Evolutionary conservation across 2,888 invertebrate species (phyloP), one percentile per base, ranked within the genome.

Genomic region (Scaptomyza caliginosa): DNA sequence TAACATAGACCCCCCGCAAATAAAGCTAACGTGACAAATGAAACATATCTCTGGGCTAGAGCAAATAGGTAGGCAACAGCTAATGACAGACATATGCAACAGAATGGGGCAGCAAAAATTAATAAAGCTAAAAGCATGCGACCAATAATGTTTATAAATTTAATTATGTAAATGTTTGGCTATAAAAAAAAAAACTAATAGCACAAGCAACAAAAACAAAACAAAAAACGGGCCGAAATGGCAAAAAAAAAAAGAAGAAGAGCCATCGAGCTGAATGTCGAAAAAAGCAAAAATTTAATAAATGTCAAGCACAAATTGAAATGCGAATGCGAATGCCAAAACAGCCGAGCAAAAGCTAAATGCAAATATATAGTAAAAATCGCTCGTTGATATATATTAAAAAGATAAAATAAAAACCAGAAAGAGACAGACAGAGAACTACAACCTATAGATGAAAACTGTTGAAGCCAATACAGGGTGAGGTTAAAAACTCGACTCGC

Each of bases 261-360:
- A 16, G 21, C 32, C 6, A 13, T 2, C 21, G 21, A 40, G 17
- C 32, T 48, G 49, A 54, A 45, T 55, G 60, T 19, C 19, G 40
- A 60, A 54, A 42, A 56, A 62, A 52, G 34, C 46, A 60, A 52
- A 87, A 75, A 75, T 67, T 72, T 88, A 81, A 81, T 81, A 88
- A 84, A 88, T 86, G 80, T 88, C 88, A 88, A 88, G 76, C 80
- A 75, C 50, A 79, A 81, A 86, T 83, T 67, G 80, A 82, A 81
- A 67, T 62, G 64, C 59, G 67, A 78, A 58, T 67, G 57, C 50
- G 60, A 66, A 57, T 21, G 50, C 50, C 65, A 50, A 66, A 64
- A 48, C 16, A 50, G 10, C 56, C 26, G 36, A 38, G 50, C 39
- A 43, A 68, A 74, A 16, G 21, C 34, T 56, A 51, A 68, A 74